phyloP scores from a whole-genome alignment of 2,888 invertebrate genomes.

The Drosophila gaucha region DNA sequence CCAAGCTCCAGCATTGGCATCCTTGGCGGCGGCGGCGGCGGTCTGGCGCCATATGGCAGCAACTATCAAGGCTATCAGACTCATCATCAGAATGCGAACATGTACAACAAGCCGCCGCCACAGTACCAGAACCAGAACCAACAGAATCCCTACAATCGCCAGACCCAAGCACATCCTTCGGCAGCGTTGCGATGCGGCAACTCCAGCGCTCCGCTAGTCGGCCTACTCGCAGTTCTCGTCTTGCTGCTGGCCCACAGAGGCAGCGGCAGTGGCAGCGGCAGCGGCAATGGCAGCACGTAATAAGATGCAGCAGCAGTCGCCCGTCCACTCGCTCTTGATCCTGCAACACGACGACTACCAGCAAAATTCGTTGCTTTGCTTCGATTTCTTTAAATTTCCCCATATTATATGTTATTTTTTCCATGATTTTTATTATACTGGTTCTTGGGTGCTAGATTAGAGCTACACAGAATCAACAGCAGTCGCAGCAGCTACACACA shows the following conservation, averaged over 20 bases:
- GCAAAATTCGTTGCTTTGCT: conserved; percentile 5
- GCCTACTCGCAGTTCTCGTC: conserved; percentile 7
- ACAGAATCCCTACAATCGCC: conserved; percentile 83
- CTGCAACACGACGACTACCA: conserved; percentile 18
- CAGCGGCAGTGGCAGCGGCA: background rate
- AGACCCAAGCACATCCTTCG: conserved; percentile 83
- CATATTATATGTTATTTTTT: conserved; percentile 1
- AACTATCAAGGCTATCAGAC: conserved; percentile 79
- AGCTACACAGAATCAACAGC: background rate
- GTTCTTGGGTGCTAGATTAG: conserved; percentile 15
- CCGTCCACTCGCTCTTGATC: conserved; percentile 3
- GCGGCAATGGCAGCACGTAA: conserved; percentile 41
- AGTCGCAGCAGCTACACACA: background rate
- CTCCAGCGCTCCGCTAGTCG: conserved; percentile 9
- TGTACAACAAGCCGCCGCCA: conserved; percentile 84
- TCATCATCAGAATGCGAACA: conserved; percentile 81
- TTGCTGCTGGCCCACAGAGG: conserved; percentile 22
- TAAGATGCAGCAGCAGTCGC: conserved; percentile 32
- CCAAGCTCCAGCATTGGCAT: conserved; percentile 81
- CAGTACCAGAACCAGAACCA: conserved; percentile 83
- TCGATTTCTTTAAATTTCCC: background rate
- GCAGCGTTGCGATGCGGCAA: conserved; percentile 32
- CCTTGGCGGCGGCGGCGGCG: conserved; percentile 77
- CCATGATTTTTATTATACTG: background rate
- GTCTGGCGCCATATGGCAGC: conserved; percentile 79